phyloP scores from a whole-genome alignment of 2,888 invertebrate genomes.

The Carcina quercana region DNA sequence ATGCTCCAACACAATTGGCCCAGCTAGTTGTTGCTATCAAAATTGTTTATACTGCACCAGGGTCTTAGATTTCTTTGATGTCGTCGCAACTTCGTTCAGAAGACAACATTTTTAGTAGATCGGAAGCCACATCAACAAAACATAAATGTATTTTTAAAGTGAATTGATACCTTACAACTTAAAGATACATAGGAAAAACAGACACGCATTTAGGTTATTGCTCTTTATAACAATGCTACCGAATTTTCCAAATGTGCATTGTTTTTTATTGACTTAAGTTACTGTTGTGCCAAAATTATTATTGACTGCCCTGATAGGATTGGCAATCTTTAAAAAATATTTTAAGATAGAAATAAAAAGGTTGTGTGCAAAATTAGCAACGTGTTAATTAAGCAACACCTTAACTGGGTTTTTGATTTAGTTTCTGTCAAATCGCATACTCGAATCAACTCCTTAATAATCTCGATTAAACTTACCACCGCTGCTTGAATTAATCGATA shows the following conservation, averaged over 20 bases:
- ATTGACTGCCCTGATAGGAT: neutral
- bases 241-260: too few relatives aligned
- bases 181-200: too few relatives aligned
- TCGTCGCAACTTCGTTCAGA: too few relatives aligned
- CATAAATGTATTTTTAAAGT: too few relatives aligned
- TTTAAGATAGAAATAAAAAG: neutral
- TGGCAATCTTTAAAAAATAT: neutral
- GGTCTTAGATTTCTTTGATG: too few relatives aligned
- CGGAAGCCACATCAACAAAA: too few relatives aligned
- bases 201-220: too few relatives aligned
- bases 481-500: slow-evolving; percentile 75
- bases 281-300: too few relatives aligned
- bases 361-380: slow-evolving; percentile 14
- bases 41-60: slow-evolving; percentile 7
- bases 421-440: slow-evolving; percentile 38
- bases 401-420: slow-evolving; percentile 44
- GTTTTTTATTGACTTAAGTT: too few relatives aligned
- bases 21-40: slow-evolving; percentile 5
- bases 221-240: too few relatives aligned
- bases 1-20: slow-evolving; percentile 19
- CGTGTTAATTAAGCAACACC: slow-evolving; percentile 34
- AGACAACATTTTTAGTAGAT: too few relatives aligned
- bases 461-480: slow-evolving; percentile 66
- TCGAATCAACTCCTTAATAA: slow-evolving; percentile 53
- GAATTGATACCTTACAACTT: too few relatives aligned